These are phyloP conservation scores for Synergus gifuensis DNA, from an alignment of 2,888 invertebrate genomes.

Conservation along the genomic window DNA sequence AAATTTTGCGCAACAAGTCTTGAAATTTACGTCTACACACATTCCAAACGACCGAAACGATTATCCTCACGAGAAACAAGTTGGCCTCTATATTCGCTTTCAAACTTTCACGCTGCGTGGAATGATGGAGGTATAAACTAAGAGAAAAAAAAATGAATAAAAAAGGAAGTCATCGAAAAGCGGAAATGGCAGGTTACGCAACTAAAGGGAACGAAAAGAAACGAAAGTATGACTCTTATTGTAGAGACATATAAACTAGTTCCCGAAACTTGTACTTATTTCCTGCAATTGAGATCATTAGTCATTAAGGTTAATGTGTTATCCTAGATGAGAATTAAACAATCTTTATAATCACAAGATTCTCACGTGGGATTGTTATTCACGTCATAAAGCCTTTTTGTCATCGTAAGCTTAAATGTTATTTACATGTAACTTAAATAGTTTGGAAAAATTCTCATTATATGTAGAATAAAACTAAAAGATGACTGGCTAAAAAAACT, in stretches of 20 bases:
- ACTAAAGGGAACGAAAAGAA: neutral
- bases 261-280: neutral
- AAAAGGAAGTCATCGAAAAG: slow-evolving; percentile 31
- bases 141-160: slow-evolving; percentile 10
- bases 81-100: slow-evolving; percentile 48
- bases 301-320: slow-evolving; percentile 20
- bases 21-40: slow-evolving; percentile 23
- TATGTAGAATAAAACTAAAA: too few relatives aligned
- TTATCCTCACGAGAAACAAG: slow-evolving; percentile 37
- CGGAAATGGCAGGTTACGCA: slow-evolving; percentile 25
- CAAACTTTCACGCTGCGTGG: slow-evolving; percentile 54
- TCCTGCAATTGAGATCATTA: neutral
- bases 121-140: slow-evolving; percentile 27
- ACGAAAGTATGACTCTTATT: slow-evolving; percentile 4
- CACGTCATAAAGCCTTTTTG: neutral
- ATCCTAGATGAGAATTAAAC: neutral
- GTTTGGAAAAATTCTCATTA: too few relatives aligned
- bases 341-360: neutral
- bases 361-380: neutral
- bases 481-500: too few relatives aligned
- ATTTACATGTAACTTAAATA: neutral
- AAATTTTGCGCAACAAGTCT: slow-evolving; percentile 5
- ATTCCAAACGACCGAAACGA: slow-evolving; percentile 31
- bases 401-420: neutral
- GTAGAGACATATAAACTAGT: neutral